Base-by-base conservation (phyloP, 1,140 invertebrate species). In the Meloidogyne hapla region DNA sequence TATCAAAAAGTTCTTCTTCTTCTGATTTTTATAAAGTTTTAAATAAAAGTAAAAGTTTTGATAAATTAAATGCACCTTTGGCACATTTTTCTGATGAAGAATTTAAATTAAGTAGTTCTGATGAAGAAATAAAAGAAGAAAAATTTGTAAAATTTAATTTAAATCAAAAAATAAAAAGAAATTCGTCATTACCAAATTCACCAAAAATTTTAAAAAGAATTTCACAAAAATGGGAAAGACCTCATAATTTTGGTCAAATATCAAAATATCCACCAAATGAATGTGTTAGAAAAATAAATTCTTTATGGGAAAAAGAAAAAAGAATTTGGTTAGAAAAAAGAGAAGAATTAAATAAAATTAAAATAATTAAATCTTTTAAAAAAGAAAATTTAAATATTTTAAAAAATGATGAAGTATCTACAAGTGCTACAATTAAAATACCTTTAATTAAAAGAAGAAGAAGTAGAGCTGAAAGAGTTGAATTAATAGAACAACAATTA, bases 61-160 rank as follows among this genome's bases (percentile, higher is more conserved):
- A 28, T 8, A 26, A 18, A 28, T 42, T 42, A 56, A 26, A 28
- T 33, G 71, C 71, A 10, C 71, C 71, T 28, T 73, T 73, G 38
- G 71, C 71, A 13, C 23, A 40, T 21, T 38, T 73, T 61, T 73
- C 71, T 33, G 71, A 73, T 33, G 71, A 73, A 38, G 71, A 73
- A 64, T 61, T 73, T 15, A 28, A 73, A 38, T 21, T 73, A 38
- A 70, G 69, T 61, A 21, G 26, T 8, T 69, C 69, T 18, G 28
- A 42, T 26, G 48, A 13, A 69, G 26, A 40, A 33, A 25, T 21
- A 67, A 28, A 2, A 23, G 25, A 48, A 48, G 18, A 48, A 18
- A 48, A 48, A 1, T 18, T 5, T 5, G 5, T 18, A 18, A 18
- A 48, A 48, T n/a, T n/a, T n/a, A n/a, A n/a, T n/a, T n/a, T n/a